These are phyloP conservation scores for Ceyx erithaca DNA, from an alignment of 2,797 vertebrate genomes.

Conservation along the genomic window DNA sequence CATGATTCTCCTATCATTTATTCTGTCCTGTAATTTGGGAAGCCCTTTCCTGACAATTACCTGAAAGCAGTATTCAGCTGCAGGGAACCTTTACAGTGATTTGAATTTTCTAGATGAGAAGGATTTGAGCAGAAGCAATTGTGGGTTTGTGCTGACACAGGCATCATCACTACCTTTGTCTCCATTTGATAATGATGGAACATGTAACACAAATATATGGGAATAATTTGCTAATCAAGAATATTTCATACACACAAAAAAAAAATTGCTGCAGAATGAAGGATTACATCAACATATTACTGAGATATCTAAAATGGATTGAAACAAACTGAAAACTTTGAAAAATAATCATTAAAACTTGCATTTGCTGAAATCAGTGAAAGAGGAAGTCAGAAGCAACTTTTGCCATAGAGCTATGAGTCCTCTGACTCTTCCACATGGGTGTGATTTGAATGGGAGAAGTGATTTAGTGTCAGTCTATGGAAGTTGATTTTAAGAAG, in stretches of 20 bases:
- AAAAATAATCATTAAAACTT: neutral
- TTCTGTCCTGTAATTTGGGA: slow-evolving; percentile 43
- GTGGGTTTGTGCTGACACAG: slow-evolving; percentile 26
- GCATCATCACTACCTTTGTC: slow-evolving; percentile 17
- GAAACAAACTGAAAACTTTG: neutral
- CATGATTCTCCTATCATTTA: slow-evolving; percentile 57
- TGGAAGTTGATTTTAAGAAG: neutral
- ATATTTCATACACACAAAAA: neutral
- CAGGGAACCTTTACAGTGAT: slow-evolving; percentile 48
- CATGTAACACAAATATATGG: neutral
- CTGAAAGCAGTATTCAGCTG: slow-evolving; percentile 48
- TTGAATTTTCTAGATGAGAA: slow-evolving; percentile 45
- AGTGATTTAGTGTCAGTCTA: neutral
- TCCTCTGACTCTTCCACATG: neutral
- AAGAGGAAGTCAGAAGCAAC: neutral
- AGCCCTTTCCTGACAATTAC: slow-evolving; percentile 51
- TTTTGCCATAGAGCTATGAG: neutral
- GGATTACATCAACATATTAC: neutral
- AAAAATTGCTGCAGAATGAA: neutral
- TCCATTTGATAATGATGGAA: slow-evolving; percentile 18
- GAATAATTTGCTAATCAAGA: slow-evolving; percentile 2
- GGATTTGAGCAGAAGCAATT: slow-evolving; percentile 32
- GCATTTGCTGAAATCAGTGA: neutral
- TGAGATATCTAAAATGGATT: neutral
- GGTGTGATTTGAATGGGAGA: neutral